Base-by-base conservation (phyloP, 2,797 vertebrate species). In the Diglossa cyanea region DNA sequence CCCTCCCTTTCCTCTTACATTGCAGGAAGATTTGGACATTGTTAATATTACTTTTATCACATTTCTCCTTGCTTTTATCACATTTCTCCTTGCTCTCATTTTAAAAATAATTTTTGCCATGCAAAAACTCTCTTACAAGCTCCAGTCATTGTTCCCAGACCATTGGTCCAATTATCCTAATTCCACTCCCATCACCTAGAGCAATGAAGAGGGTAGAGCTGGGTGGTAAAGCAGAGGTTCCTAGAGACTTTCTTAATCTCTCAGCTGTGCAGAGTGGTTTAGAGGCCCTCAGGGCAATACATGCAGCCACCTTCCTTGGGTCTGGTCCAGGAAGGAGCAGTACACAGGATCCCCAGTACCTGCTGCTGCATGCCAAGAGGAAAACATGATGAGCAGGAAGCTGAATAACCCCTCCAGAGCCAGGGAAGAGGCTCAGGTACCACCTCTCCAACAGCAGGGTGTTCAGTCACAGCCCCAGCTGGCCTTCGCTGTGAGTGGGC, bases 1-100 rank as follows among this genome's bases (percentile, higher is more conserved):
- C 31, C 13, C 24, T 11, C 26, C 15, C 30, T 50, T 80, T 88
- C 63, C 87, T 90, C 57, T 67, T 60, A 20, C 23, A 60, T 17
- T 61, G 39, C 51, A 80, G 67, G 47, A 89, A 53, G 31, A 81
- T 71, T 76, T 84, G 47, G 48, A 60, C 55, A 24, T 75, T 39
- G 20, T 83, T 84, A 60, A 31, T 78, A 40, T 54, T 54, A 80
- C 86, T 92, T 90, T 95, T 72, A 72, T 42, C 50, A 51, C 28
- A 30, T 80, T 87, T 92, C 30, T 77, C 17, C 53, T 80, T 62
- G 42, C 39, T 75, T 89, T 95, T 70, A 77, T 42, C 50, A 51
- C 28, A 30, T 80, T 85, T 92, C 30, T 77, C 16, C 53, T 80
- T 62, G 42, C 39, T 75, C 23, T 11, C 20, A 23, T 67, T 88